Base-by-base conservation (phyloP, 2,888 invertebrate genomes). In the Tuberolachnus salignus region DNA sequence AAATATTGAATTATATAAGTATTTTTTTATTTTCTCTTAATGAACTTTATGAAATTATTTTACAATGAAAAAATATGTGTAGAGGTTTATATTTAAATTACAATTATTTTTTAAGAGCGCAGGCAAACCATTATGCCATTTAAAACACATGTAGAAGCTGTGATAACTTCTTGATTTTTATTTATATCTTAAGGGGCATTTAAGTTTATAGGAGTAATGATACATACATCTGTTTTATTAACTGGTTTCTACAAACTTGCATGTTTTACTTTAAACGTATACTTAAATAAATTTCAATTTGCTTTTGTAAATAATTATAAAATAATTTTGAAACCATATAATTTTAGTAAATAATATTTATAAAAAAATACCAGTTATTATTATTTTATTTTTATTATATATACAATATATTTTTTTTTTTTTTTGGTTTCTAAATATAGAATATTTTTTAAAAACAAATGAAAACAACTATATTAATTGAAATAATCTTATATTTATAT, bases 11-110 rank as follows among this genome's bases (percentile, higher is more conserved):
- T 78, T 78, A 59, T 78, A 78, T 67, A 78, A 78, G 75, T 78
- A 78, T 78, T 78, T 78, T 78, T 78, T 78, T 78, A 78, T 78
- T 78, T 78, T 78, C 55, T 78, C 75, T 78, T 78, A 59, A 67
- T 66, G 19, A 67, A 67, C 75, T 75, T 66, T 75, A 75, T 19
- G 16, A 66, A 53, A 66, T 57, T 75, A 75, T 55, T 75, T 75
- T 66, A 66, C 63, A 21, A 66, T 66, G 23, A n/a, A 64, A 75
- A 66, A 66, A 75, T 57, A 57, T 64, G 42, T 67, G 57, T 78
- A 78, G 75, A 67, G 34, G 67, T 78, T 55, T 67, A 57, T 64
- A 53, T 23, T 44, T 57, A 66, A 59, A 67, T 34, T 78, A 67
- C 14, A 11, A 49, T 67, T 57, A 66, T 67, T 66, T 72, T 74